Conservation (phyloP, 2,888 invertebrate genomes). For the Zootermopsis nevadensis region DNA sequence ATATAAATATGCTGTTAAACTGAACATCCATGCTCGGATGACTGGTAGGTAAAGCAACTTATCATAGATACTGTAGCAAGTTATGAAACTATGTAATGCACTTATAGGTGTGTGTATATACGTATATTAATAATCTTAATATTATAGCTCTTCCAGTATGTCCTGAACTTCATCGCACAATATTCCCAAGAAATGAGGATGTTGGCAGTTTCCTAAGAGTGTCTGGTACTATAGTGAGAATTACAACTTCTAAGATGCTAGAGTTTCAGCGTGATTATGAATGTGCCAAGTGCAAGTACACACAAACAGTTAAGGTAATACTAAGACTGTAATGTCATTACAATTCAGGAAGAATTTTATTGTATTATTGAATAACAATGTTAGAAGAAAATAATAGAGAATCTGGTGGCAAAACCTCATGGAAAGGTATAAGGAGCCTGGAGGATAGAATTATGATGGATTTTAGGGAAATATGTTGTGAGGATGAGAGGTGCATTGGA, state of each 20-base stretch:
- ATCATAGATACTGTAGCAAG: too few species aligned
- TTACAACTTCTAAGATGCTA: slow-evolving; percentile 79
- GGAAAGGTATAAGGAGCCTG: too few species aligned
- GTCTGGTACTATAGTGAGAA: slow-evolving; percentile 82
- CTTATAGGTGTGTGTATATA: too few species aligned
- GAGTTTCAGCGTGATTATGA: slow-evolving; percentile 79
- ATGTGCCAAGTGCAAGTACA: slow-evolving; percentile 81
- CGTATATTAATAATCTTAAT: not conserved
- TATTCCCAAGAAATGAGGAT: slow-evolving; percentile 78
- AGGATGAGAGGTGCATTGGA: too few species aligned
- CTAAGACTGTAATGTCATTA: too few species aligned
- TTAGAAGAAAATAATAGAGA: too few species aligned
- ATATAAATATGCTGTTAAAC: slow-evolving; percentile 66
- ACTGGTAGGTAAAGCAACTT: slow-evolving; percentile 57
- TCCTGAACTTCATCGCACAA: slow-evolving; percentile 73
- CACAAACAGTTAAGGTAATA: slow-evolving; percentile 66
- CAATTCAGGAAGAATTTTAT: too few species aligned
- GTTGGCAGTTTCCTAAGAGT: slow-evolving; percentile 79
- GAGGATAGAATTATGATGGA: too few species aligned
- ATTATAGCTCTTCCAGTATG: slow-evolving; percentile 73
- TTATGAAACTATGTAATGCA: too few species aligned
- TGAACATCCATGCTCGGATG: slow-evolving; percentile 75
- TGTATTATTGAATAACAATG: too few species aligned
- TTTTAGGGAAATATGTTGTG: too few species aligned
- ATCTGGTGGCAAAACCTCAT: too few species aligned